Base-by-base conservation (phyloP, 2,797 vertebrate species). In the Taeniopygia guttata region DNA sequence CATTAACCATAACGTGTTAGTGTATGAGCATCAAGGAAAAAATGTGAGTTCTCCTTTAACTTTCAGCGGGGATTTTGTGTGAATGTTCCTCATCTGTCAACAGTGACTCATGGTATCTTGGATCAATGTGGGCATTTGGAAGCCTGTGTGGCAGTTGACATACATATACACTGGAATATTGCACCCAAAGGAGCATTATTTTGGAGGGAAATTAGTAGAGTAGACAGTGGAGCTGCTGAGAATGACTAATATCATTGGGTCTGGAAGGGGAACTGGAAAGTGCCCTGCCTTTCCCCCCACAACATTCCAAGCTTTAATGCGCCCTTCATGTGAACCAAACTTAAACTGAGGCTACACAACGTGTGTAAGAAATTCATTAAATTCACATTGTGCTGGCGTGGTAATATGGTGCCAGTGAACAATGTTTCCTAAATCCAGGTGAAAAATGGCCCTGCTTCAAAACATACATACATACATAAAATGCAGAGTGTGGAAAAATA, bases 21-120 rank as follows among this genome's bases (percentile, higher is more conserved):
- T 81, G 43, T 93, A 66, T 94, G 38, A 54, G 68, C 74, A 89
- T 93, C n/a, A 74, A 91, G 22, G 76, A 88, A 90, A 90, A 95
- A 89, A 59, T 43, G 23, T 78, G 48, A 95, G 54, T 91, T 96
- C 66, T 90, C 73, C 95, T 92, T 92, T 89, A 94, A 69, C 73
- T 87, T 93, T 89, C 66, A 89, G 45, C 2, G 2, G 51, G 40
- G 16, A 67, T 79, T 93, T 91, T 95, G 67, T 76, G 76, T 84
- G 94, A 92, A 60, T 97, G 89, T 95, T 96, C 87, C 70, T 95
- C 92, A 95, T 95, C 94, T 94, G 74, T 97, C 84, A 93, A 6
- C 81, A 94, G 85, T 76, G 63, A 95, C 85, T 62, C 90, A 91
- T 68, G 60, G 16, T 87, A 60, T 94, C 89, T 94, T 94, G 95